Base-by-base conservation (phyloP, 2,113 vertebrate genomes). In the Hemibagrus wyckioides region DNA sequence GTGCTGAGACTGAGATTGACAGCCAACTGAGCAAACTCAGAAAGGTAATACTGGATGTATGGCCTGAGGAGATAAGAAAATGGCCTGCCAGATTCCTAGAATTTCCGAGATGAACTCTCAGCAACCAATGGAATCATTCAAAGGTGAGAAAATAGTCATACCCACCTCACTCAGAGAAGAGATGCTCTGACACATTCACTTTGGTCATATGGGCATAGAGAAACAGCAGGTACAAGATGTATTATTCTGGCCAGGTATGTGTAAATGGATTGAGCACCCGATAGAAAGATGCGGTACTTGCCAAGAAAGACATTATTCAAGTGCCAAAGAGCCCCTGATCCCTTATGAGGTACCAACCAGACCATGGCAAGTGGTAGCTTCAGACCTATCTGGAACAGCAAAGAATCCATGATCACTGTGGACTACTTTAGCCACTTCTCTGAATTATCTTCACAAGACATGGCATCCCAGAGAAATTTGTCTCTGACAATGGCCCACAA, bases 171-270 rank as follows among this genome's bases (percentile, higher is more conserved):
- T 89, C 41, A 69, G 82, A 75, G 10, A 23, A 21, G 63, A 82
- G 3, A 85, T 86, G 80, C 14, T 84, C 21, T 0, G 28, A 15
- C 15, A 39, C 73, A 86, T 84, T 21, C 59, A 86, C 39, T 25
- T 41, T 0, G 57, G 85, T 0, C 82, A 89, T 54, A 67, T 87
- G 50, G 85, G 80, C 2, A 36, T 87, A 56, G 81, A 89, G 36
- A 90, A 88, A 30, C 39, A 84, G 3, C 23, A 69, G 28, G 56
- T 33, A 5, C n/a, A 59, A 25, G 77, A 83, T 48, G 6, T 77
- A 6, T 19, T 90, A 1, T 90, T 85, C 57, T 87, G 86, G 83
- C 89, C 86, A 2, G 77, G 86, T 7, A 86, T 83, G 85, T 44
- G 88, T 3, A 59, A 88, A 23, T 23, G 87, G 23, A 88, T 85